Conservation (phyloP, 2,888 invertebrate genomes). For the Rhynchonema sp. region DNA sequence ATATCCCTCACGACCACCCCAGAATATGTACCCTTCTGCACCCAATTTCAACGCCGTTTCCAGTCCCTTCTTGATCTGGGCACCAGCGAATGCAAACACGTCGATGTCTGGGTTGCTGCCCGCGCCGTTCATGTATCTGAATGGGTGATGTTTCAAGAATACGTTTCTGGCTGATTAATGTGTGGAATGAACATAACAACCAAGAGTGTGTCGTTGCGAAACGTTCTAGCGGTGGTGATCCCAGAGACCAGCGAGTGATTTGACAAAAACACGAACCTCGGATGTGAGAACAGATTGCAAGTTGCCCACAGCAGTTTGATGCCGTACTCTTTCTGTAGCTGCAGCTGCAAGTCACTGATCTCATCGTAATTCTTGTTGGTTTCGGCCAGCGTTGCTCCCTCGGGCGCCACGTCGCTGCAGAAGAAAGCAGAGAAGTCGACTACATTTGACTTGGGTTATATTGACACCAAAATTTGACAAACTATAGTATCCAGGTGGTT, state of each 20-base stretch:
- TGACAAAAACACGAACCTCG: constrained; percentile 36
- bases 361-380: constrained; percentile 41
- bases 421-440: too few species aligned
- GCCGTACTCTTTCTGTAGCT: constrained; percentile 39
- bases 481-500: too few species aligned
- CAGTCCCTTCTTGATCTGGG: constrained; percentile 43
- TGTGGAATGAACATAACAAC: background rate
- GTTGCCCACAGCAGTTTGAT: constrained; percentile 45
- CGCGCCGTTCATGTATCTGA: constrained; percentile 43
- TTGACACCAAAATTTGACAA: too few species aligned
- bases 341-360: constrained; percentile 39
- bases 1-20: constrained; percentile 41
- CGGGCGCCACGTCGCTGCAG: constrained; percentile 41
- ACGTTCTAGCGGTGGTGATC: too few species aligned
- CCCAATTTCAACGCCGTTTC: constrained; percentile 43
- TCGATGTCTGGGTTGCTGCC: constrained; percentile 42
- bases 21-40: constrained; percentile 44
- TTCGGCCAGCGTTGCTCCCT: constrained; percentile 39
- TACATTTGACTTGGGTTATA: too few species aligned
- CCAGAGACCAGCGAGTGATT: too few species aligned
- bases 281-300: constrained; percentile 43
- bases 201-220: background rate
- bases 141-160: too few species aligned
- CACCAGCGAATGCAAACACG: constrained; percentile 41
- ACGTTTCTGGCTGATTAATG: background rate